Conservation (phyloP, 1,140 invertebrate genomes). For the Leguminivora glycinivorella region DNA sequence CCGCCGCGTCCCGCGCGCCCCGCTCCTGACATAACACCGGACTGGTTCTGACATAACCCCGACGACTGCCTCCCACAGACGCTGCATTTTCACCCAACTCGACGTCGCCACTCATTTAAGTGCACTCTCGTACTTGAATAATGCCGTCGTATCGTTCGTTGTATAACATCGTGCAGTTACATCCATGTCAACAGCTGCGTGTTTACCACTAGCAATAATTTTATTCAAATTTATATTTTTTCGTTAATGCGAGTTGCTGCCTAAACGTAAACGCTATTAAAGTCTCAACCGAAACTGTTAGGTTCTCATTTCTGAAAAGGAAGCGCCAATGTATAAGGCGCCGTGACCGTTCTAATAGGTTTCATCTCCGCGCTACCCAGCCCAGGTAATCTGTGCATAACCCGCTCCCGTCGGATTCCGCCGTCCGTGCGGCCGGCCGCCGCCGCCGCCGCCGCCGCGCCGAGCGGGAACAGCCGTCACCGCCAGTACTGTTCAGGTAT, state of each 20-base stretch:
- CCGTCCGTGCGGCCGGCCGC: neutral
- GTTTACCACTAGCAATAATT: no score
- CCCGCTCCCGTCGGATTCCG: constrained; percentile 20
- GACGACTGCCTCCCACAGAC: neutral
- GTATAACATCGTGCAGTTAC: no score
- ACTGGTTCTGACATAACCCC: constrained; percentile 36
- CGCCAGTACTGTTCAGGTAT: constrained; percentile 14
- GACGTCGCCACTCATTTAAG: neutral
- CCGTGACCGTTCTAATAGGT: neutral
- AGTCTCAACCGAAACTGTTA: neutral
- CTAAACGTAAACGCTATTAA: neutral
- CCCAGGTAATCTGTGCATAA: neutral
- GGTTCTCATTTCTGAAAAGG: neutral
- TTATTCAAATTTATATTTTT: no score
- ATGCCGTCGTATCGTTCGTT: no score
- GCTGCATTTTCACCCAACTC: no score
- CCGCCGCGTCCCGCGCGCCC: constrained; percentile 9
- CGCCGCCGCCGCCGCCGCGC: neutral
- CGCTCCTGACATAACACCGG: constrained; percentile 33
- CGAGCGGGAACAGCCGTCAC: neutral
- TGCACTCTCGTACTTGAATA: neutral
- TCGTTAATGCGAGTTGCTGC: no score
- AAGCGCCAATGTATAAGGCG: neutral
- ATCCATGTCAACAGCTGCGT: no score
- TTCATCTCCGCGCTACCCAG: neutral